Conservation (phyloP, 2,113 vertebrate genomes). For the Mustela lutreola region DNA sequence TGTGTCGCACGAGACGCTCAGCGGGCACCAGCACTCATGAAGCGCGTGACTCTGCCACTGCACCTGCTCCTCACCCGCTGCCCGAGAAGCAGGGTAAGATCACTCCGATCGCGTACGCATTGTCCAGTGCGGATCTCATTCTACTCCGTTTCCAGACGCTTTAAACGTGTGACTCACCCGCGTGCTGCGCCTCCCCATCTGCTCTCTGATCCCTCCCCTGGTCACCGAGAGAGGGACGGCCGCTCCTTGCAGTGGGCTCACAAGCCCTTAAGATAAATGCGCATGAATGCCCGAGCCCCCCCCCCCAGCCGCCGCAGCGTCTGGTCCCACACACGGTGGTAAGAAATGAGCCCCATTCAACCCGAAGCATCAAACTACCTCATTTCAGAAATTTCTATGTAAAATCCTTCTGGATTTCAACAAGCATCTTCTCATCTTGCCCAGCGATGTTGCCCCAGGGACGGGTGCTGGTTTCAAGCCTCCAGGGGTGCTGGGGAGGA, state of each 20-base stretch:
- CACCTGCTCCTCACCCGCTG: not conserved
- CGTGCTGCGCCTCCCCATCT: accelerated
- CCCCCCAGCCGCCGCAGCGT: not conserved
- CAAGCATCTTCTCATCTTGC: not conserved
- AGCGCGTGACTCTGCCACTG: not conserved
- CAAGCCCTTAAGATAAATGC: not conserved
- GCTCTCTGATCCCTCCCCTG: not conserved
- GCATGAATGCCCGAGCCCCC: not conserved
- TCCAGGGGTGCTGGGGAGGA: accelerated
- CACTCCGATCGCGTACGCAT: not conserved
- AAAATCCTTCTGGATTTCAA: not conserved
- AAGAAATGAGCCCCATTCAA: not conserved
- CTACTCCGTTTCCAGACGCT: not conserved
- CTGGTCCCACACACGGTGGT: not conserved
- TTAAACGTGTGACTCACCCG: not conserved
- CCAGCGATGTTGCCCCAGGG: not conserved
- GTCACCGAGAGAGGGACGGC: not conserved
- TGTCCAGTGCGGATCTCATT: not conserved
- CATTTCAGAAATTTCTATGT: not conserved
- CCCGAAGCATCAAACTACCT: not conserved
- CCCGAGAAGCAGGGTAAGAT: not conserved
- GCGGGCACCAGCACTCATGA: not conserved
- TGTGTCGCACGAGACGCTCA: accelerated
- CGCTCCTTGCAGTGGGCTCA: not conserved
- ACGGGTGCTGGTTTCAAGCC: not conserved